These are phyloP conservation scores for Intellagama lesueurii DNA, from an alignment of 2,797 vertebrate species.

Conservation along the genomic window DNA sequence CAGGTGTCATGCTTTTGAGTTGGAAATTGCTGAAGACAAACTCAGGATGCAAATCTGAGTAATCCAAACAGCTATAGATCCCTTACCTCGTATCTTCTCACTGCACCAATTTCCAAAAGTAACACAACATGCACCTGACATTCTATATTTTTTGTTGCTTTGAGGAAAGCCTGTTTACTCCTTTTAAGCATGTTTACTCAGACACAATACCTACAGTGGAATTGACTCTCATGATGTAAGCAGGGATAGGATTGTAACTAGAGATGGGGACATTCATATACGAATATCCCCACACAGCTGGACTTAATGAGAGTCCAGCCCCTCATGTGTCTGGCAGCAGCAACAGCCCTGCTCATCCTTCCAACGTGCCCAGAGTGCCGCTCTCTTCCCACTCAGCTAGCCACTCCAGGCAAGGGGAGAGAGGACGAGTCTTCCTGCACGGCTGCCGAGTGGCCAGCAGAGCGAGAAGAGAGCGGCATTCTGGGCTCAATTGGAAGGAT, in stretches of 20 bases:
- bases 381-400: too few species aligned
- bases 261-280: too few species aligned
- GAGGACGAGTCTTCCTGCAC: too few species aligned
- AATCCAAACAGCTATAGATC: constrained; percentile 44
- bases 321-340: too few species aligned
- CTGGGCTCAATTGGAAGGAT: too few species aligned
- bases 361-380: too few species aligned
- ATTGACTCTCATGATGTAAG: background rate
- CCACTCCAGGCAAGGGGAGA: too few species aligned
- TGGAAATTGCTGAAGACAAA: constrained; percentile 66
- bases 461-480: too few species aligned
- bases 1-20: constrained; percentile 73
- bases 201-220: background rate
- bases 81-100: constrained; percentile 15
- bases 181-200: background rate
- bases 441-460: too few species aligned
- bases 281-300: too few species aligned
- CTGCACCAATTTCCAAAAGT: background rate
- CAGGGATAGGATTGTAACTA: background rate
- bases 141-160: background rate
- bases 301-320: too few species aligned
- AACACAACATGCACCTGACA: constrained; percentile 24
- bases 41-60: constrained; percentile 73
- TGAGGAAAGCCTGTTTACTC: background rate
- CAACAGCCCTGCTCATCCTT: too few species aligned